These are phyloP conservation scores for Scaptodrosophila lebanonensis DNA, from an alignment of 1,140 invertebrate genomes.

Conservation along the genomic window DNA sequence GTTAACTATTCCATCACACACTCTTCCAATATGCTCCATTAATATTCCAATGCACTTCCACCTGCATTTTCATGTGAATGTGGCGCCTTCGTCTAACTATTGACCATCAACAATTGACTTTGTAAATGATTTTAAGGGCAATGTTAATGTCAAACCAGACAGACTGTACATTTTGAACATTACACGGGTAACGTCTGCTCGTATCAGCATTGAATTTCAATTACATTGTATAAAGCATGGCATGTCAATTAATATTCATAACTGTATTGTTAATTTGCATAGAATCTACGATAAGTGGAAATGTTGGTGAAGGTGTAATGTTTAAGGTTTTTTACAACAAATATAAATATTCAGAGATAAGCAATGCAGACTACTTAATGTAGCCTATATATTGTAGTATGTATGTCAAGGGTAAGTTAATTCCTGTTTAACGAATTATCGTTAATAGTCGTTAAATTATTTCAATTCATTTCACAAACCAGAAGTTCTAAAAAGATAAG, in stretches of 20 bases:
- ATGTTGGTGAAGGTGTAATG: constrained; percentile 46
- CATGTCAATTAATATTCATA: constrained; percentile 31
- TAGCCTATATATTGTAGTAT: no score
- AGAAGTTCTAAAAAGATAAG: no score
- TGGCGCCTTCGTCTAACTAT: no score
- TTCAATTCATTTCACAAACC: no score
- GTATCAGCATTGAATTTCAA: constrained; percentile 58
- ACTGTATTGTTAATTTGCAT: constrained; percentile 44
- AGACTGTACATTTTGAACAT: constrained; percentile 27
- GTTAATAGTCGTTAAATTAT: no score
- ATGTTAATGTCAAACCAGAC: constrained; percentile 58
- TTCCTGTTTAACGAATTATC: no score
- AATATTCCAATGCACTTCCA: constrained; percentile 41
- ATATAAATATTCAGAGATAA: constrained; percentile 22
- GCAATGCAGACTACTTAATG: no score
- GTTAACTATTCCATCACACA: constrained; percentile 2
- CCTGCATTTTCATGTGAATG: constrained; percentile 43
- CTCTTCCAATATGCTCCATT: not conserved
- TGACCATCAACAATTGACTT: constrained; percentile 8
- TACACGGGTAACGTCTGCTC: constrained; percentile 34
- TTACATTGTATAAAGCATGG: constrained; percentile 32
- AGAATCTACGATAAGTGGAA: constrained; percentile 44
- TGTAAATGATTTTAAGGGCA: constrained; percentile 48
- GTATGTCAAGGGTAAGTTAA: no score
- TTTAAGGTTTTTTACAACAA: constrained; percentile 42